These are phyloP conservation scores for Chinchilla lanigera DNA, from an alignment of 2,113 vertebrate species.

Conservation along the genomic window DNA sequence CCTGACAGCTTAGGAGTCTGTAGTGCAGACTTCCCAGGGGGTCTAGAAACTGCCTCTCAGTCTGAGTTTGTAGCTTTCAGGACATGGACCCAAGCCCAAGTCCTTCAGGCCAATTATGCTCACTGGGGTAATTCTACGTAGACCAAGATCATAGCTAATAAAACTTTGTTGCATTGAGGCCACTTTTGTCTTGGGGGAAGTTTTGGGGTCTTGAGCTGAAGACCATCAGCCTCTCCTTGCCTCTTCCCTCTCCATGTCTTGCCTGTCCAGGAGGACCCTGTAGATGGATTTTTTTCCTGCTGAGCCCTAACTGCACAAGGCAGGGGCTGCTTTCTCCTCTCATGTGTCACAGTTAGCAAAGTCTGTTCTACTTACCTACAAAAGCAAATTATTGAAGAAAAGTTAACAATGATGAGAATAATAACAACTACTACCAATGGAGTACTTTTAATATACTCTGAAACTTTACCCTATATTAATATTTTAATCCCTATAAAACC, in stretches of 20 bases:
- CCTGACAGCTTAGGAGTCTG: neutral
- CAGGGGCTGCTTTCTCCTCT: neutral
- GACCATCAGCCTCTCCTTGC: neutral
- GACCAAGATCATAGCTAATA: neutral
- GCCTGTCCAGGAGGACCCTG: neutral
- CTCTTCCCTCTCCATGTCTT: neutral
- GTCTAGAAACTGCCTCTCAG: neutral
- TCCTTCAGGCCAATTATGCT: neutral
- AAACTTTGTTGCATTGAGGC: neutral
- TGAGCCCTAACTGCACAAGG: neutral
- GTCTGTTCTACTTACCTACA: neutral
- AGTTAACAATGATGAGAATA: neutral
- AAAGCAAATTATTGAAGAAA: neutral
- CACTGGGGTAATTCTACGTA: neutral
- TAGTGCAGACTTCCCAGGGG: neutral
- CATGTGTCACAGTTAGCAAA: neutral
- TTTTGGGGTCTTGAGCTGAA: neutral
- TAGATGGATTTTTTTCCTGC: neutral
- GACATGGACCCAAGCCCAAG: neutral
- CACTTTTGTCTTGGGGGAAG: neutral
- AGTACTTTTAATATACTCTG: neutral
- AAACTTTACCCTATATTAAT: neutral
- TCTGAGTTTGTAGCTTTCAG: neutral
- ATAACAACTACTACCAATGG: neutral
- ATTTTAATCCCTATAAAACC: slow-evolving; percentile 2